Evolutionary conservation across 2,888 invertebrate species (phyloP).

Genomic region (Drosophila hawaiiensis): DNA sequence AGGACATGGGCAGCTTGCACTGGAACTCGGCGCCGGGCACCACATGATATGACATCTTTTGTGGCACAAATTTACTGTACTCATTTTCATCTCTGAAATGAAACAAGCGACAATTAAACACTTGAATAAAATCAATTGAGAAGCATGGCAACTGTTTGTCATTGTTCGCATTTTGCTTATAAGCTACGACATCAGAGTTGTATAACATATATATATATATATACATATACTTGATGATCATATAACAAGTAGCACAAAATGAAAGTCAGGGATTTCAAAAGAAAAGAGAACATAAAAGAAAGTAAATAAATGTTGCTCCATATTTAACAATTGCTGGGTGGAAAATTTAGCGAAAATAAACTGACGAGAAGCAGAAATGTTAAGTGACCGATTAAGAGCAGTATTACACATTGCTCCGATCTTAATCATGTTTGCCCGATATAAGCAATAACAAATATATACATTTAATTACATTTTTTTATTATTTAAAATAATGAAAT

Average conservation of each 20-base stretch:
- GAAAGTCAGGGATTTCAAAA: not conserved
- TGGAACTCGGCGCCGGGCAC: conserved; percentile 74
- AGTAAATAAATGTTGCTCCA: not conserved
- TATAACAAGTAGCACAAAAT: not conserved
- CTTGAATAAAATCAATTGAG: conserved; percentile 25
- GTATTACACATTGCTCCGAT: not conserved
- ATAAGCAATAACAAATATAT: not conserved
- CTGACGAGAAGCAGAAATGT: not conserved
- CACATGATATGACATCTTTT: conserved; percentile 75
- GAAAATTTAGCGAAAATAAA: not conserved
- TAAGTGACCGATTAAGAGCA: not conserved
- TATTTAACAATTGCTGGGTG: not conserved
- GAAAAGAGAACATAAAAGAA: not conserved
- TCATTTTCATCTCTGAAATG: conserved; percentile 81
- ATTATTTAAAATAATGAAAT: not conserved
- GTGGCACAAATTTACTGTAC: conserved; percentile 78
- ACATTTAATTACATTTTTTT: not conserved
- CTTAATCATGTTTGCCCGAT: not conserved
- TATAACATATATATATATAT: not conserved
- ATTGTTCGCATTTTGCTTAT: conserved; percentile 3
- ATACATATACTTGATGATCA: conserved; percentile 12
- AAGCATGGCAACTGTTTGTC: conserved; percentile 14
- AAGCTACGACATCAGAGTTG: conserved; percentile 3
- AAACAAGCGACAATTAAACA: conserved; percentile 32
- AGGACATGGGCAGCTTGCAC: conserved; percentile 57